These are phyloP conservation scores for Heliconius hortense DNA, from an alignment of 2,888 invertebrate species.

Conservation along the genomic window DNA sequence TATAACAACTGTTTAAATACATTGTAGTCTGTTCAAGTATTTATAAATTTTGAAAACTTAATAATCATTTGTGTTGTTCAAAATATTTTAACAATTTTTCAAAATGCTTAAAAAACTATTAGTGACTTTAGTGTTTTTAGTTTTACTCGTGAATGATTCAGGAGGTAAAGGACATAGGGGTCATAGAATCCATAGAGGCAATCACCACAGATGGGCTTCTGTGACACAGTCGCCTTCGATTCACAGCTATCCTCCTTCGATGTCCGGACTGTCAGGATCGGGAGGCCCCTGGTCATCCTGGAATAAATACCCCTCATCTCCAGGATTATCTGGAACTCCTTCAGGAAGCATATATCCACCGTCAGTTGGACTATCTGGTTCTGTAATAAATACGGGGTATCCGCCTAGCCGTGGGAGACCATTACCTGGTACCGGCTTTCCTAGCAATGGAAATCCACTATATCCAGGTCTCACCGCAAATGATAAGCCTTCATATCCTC, in stretches of 20 bases:
- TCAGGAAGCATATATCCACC: constrained; percentile 10
- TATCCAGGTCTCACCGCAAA: neutral
- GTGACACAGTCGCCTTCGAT: neutral
- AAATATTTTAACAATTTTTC: neutral
- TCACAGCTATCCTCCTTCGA: constrained; percentile 9
- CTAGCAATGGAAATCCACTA: neutral
- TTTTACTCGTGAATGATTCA: neutral
- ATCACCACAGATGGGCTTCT: neutral
- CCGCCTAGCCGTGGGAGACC: neutral
- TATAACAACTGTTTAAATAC: neutral
- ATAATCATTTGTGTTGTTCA: neutral
- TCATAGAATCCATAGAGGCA: neutral
- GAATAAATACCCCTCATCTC: constrained; percentile 3
- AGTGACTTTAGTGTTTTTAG: neutral
- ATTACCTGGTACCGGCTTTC: neutral
- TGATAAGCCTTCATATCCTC: constrained; percentile 12
- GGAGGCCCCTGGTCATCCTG: neutral
- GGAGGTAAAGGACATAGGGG: neutral
- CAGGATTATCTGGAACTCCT: constrained; percentile 1
- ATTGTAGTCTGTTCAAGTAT: neutral
- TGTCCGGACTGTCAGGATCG: neutral
- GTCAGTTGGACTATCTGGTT: constrained; percentile 9
- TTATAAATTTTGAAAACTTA: neutral
- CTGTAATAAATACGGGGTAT: neutral
- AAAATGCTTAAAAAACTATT: constrained; percentile 13